These are phyloP conservation scores for Leptobrachium leishanense DNA, from an alignment of 2,113 vertebrate genomes.

Conservation along the genomic window DNA sequence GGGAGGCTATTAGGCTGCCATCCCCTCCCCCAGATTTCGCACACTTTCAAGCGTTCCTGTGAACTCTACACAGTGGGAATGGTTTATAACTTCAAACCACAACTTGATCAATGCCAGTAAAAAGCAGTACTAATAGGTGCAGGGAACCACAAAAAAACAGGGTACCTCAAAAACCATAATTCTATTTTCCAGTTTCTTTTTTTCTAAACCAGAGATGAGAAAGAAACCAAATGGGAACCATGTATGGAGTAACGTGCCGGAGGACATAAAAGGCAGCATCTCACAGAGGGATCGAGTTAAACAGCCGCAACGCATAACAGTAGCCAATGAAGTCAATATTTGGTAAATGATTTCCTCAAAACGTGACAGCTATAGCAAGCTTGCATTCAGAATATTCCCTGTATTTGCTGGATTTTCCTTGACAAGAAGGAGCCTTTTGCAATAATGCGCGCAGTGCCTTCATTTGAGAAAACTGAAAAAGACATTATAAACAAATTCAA, in stretches of 20 bases:
- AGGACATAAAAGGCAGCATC: neutral
- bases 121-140: constrained; percentile 38
- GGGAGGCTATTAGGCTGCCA: constrained; percentile 40
- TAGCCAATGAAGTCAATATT: too few relatives aligned
- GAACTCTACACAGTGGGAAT: constrained; percentile 43
- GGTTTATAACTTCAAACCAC: constrained; percentile 41
- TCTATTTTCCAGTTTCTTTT: constrained; percentile 22
- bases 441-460: too few relatives aligned
- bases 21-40: constrained; percentile 43
- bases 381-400: too few relatives aligned
- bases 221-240: constrained; percentile 20
- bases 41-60: constrained; percentile 35
- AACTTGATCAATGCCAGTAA: constrained; percentile 34
- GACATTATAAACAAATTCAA: too few relatives aligned
- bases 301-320: too few relatives aligned
- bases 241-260: neutral
- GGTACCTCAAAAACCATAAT: constrained; percentile 18
- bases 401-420: too few relatives aligned
- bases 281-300: too few relatives aligned
- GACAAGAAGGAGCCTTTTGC: too few relatives aligned
- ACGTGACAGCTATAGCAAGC: too few relatives aligned
- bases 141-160: constrained; percentile 18
- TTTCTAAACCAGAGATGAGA: constrained; percentile 9
- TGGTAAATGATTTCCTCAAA: too few relatives aligned
- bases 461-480: too few relatives aligned